Base-by-base conservation (phyloP, 2,888 invertebrate genomes). In the Platypus cylindrus region DNA sequence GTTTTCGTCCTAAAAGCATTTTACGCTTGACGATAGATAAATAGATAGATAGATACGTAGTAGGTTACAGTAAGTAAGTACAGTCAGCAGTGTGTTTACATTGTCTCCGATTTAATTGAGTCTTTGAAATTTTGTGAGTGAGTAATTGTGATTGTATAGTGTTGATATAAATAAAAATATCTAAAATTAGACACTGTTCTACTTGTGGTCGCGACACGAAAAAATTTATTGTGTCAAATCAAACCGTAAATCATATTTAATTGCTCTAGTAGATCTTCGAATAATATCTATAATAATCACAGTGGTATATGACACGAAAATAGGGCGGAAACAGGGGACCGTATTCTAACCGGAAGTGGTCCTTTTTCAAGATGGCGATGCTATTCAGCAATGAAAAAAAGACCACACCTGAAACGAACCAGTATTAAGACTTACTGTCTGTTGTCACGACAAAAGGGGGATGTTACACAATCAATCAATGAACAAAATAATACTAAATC, bases 351-450 rank as follows among this genome's bases (percentile, higher is more conserved):
- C 54, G 55, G 55, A 51, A 50, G 48, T 51, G 51, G 36, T 36
- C 34, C 30, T 39, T 53, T 56, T 58, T 56, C 56, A 54, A 57
- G 55, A 59, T 55, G 57, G 58, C 52, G 52, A 54, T 55, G 53
- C 56, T 56, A 60, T 59, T 59, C 58, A 56, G 52, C n/a, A n/a
- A n/a, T n/a, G 54, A 57, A 54, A 58, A 59, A 59, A 56, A 55
- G 54, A 58, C 54, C 57, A 54, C 61, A 53, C 59, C 58, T 56
- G n/a, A n/a, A n/a, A n/a, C n/a, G n/a, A 56, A 34, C 29, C 31
- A 26, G 34, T 36, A 38, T 42, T 36, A 32, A 40, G 43, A 40
- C 39, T 40, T 43, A 43, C 37, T 37, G 43, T 37, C 29, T 25
- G 37, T 57, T 57, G 58, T 60, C 60, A 60, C 60, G 59, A 53